Conservation (phyloP, 2,888 invertebrate genomes). For the Malthinus flaveolus region DNA sequence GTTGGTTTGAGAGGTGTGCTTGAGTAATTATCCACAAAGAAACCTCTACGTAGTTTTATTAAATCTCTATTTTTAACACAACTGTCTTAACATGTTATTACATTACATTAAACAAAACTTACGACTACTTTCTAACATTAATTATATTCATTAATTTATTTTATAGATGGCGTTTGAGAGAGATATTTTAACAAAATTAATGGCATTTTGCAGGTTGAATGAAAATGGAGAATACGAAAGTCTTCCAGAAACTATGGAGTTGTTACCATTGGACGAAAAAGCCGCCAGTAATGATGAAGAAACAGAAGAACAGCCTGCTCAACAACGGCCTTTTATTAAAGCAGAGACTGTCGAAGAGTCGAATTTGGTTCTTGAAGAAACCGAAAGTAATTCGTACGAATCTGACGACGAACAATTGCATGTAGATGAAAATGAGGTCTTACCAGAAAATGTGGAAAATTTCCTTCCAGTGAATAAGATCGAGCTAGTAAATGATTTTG, state of each 20-base stretch:
- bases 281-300: neutral
- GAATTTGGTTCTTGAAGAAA: neutral
- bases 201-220: conserved; percentile 43
- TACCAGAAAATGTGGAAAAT: neutral
- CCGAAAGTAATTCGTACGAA: neutral
- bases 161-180: neutral
- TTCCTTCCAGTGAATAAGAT: neutral
- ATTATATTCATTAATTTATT: too few species aligned
- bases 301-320: neutral
- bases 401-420: neutral
- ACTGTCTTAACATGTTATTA: too few species aligned
- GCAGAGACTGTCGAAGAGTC: neutral
- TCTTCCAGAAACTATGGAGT: conserved; percentile 49
- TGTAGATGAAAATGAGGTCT: neutral
- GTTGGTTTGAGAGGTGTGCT: too few species aligned
- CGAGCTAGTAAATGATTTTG: neutral
- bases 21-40: too few species aligned
- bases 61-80: too few species aligned
- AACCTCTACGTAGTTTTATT: too few species aligned
- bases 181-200: neutral
- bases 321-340: neutral
- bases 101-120: too few species aligned
- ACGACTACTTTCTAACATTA: too few species aligned
- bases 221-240: conserved; percentile 51
- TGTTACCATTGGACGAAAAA: conserved; percentile 41